Evolutionary conservation across 2,113 vertebrate genomes (phyloP).

Genomic region (Mellivora capensis): DNA sequence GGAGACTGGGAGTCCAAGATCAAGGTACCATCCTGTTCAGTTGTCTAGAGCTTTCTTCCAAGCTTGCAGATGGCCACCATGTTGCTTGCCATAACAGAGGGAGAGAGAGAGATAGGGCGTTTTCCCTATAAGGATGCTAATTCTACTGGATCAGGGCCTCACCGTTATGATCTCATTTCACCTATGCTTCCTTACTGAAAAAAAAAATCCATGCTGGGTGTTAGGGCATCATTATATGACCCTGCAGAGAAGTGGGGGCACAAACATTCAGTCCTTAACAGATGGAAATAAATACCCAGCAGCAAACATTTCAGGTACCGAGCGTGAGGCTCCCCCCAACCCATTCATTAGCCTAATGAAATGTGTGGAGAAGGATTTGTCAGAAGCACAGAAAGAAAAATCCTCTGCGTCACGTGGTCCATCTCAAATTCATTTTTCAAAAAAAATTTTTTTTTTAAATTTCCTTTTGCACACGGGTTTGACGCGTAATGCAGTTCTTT

Average conservation of each 20-base stretch:
- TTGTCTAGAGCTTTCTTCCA: neutral
- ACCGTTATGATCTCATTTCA: neutral
- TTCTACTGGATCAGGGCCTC: neutral
- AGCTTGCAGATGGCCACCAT: neutral
- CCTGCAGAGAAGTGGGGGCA: neutral
- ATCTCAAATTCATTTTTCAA: neutral
- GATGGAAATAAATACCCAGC: neutral
- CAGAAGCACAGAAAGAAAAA: neutral
- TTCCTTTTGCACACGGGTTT: neutral
- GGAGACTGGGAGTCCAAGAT: too few relatives aligned
- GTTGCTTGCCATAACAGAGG: neutral
- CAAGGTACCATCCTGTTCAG: fast-evolving
- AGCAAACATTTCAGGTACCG: neutral
- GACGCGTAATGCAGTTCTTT: neutral
- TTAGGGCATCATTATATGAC: neutral
- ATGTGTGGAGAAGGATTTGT: neutral
- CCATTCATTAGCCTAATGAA: neutral
- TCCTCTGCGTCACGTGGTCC: fast-evolving
- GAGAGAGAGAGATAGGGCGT: too few relatives aligned
- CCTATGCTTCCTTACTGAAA: neutral
- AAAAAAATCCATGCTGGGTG: neutral
- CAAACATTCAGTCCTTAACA: neutral
- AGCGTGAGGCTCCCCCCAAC: too few relatives aligned
- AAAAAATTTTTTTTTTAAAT: neutral
- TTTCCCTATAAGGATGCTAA: neutral